Percentiles rank a stretch among this genome's conserved stretches.
Conservation (phyloP, 2,797 vertebrate genomes). For the Peromyscus attwateri region DNA sequence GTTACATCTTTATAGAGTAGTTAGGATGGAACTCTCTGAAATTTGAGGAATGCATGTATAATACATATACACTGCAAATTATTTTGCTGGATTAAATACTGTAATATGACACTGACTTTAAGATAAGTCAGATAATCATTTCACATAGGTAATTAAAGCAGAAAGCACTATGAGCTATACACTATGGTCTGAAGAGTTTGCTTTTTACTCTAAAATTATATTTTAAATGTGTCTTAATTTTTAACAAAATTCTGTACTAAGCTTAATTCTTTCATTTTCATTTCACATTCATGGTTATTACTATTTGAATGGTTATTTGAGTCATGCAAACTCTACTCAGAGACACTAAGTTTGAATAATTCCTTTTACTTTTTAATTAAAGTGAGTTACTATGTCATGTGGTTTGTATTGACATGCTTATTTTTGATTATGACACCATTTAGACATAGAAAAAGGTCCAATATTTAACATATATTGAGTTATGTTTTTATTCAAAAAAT, state of each 20-base stretch:
- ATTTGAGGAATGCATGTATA: not conserved
- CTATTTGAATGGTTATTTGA: not conserved
- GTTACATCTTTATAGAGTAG: not conserved
- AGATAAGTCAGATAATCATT: not conserved
- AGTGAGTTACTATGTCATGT: not conserved
- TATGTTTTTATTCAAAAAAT: not conserved
- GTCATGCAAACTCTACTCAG: not conserved
- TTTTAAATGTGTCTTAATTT: not conserved
- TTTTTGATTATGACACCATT: slow-evolving; percentile 34
- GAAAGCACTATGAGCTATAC: not conserved
- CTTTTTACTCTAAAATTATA: slow-evolving; percentile 9
- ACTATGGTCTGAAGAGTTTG: not conserved
- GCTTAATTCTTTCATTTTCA: slow-evolving; percentile 16
- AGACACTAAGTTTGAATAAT: not conserved
- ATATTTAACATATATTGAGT: not conserved
- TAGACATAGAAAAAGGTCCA: not conserved
- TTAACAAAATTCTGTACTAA: not conserved
- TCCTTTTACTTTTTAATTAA: slow-evolving; percentile 1
- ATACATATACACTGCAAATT: not conserved
- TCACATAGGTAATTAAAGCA: not conserved
- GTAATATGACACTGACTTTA: not conserved
- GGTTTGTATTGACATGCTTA: not conserved
- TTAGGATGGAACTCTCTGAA: not conserved
- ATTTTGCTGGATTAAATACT: not conserved
- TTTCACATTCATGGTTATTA: not conserved